Conservation (phyloP, 2,797 vertebrate species). For the Myiothlypis coronata region DNA sequence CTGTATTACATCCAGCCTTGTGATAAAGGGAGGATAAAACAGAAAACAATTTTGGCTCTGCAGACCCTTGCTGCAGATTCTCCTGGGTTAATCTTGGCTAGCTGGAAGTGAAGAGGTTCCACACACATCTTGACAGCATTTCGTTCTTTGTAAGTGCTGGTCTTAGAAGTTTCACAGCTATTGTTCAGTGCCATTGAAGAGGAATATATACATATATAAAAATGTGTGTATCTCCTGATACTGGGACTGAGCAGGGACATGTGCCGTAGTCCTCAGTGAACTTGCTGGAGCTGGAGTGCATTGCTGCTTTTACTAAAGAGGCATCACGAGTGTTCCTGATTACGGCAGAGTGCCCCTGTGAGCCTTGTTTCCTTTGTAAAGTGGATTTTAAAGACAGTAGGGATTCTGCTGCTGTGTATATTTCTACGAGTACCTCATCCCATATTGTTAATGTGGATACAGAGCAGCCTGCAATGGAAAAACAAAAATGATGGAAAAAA, state of each 20-base stretch:
- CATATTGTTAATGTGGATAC: not conserved
- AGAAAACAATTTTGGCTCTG: not conserved
- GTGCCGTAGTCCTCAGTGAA: not conserved
- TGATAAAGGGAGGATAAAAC: conserved; percentile 23
- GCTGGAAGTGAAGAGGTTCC: not conserved
- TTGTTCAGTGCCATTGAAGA: not conserved
- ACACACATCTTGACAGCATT: not conserved
- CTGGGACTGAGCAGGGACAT: not conserved
- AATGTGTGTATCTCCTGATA: not conserved
- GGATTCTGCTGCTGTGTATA: not conserved
- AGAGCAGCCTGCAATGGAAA: conserved; percentile 10
- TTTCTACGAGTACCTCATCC: conserved; percentile 13
- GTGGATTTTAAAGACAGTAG: conserved; percentile 15
- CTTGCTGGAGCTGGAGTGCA: accelerated
- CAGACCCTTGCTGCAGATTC: not conserved
- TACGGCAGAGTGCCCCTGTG: not conserved
- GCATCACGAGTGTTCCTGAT: not conserved
- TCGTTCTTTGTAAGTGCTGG: not conserved
- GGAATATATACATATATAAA: not conserved
- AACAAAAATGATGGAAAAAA: conserved; percentile 48
- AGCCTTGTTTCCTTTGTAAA: conserved; percentile 36
- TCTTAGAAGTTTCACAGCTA: not conserved
- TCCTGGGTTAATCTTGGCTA: not conserved
- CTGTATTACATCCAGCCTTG: conserved; percentile 6
- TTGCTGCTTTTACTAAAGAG: not conserved